These are phyloP conservation scores for Lepidocolaptes lacrymiger DNA, from an alignment of 2,797 vertebrate species.

Conservation along the genomic window DNA sequence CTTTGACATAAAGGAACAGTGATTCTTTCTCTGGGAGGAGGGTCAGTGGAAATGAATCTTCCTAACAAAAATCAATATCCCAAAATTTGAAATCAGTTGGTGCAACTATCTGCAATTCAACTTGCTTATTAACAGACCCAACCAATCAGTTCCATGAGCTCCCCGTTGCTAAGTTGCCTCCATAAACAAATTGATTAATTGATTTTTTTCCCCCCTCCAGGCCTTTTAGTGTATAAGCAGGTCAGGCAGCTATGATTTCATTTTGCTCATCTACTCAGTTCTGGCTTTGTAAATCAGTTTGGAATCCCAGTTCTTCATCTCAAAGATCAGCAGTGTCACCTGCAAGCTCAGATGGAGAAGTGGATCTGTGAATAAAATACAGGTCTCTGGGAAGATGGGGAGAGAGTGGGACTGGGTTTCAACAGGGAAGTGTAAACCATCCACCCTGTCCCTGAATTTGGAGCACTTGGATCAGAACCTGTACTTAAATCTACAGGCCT, in stretches of 20 bases:
- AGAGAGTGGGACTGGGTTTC: background rate
- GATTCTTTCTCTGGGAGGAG: constrained; percentile 54
- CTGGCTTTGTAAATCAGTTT: constrained; percentile 63
- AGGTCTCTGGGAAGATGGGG: background rate
- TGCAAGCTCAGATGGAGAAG: background rate
- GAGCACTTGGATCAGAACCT: background rate
- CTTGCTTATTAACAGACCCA: constrained; percentile 67
- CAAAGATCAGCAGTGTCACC: constrained; percentile 26
- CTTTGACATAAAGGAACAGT: constrained; percentile 15
- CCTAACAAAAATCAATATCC: constrained; percentile 74
- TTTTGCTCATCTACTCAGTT: constrained; percentile 47
- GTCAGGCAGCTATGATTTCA: constrained; percentile 73
- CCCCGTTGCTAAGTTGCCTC: constrained; percentile 71
- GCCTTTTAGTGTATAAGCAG: constrained; percentile 63
- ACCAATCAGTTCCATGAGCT: constrained; percentile 39
- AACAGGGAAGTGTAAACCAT: background rate
- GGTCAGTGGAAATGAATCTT: constrained; percentile 60
- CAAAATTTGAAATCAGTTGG: constrained; percentile 73
- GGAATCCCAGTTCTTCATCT: constrained; percentile 22
- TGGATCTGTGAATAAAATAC: background rate
- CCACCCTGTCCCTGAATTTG: background rate
- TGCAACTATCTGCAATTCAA: constrained; percentile 69
- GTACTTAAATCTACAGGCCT: background rate
- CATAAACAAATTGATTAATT: constrained; percentile 78
- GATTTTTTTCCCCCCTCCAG: constrained; percentile 47